These are phyloP conservation scores for Bettongia penicillata DNA, from an alignment of 2,113 vertebrate genomes.

Conservation along the genomic window DNA sequence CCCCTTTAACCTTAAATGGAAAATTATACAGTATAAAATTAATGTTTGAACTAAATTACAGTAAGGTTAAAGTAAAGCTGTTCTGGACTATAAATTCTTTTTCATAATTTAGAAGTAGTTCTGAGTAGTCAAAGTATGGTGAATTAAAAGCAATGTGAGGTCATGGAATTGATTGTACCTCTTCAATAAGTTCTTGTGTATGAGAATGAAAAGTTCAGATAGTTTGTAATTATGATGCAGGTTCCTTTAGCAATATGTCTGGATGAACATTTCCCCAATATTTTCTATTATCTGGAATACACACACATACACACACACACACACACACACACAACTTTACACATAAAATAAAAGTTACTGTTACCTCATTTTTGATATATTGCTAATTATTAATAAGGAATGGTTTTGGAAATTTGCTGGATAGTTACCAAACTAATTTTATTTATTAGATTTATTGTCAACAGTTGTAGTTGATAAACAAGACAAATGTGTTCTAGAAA, in stretches of 20 bases:
- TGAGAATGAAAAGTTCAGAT: neutral
- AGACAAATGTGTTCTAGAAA: neutral
- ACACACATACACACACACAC: too few species aligned
- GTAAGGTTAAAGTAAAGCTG: conserved; percentile 31
- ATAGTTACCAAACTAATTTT: neutral
- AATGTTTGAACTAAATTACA: neutral
- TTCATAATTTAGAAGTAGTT: neutral
- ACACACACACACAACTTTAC: too few species aligned
- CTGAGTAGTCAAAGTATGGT: conserved; percentile 1
- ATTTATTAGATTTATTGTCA: neutral
- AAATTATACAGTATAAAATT: neutral
- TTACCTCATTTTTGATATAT: neutral
- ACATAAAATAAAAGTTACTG: neutral
- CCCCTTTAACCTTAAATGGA: neutral
- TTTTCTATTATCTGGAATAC: neutral
- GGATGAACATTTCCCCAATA: neutral
- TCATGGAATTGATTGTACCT: neutral
- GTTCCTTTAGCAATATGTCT: neutral
- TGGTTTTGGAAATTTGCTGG: neutral
- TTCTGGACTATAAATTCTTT: conserved; percentile 13
- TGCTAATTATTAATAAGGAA: neutral
- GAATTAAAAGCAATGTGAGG: neutral
- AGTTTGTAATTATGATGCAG: neutral
- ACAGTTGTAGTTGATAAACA: neutral
- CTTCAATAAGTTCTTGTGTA: neutral